Conservation (phyloP, 2,113 vertebrate genomes). For the Capra hircus region DNA sequence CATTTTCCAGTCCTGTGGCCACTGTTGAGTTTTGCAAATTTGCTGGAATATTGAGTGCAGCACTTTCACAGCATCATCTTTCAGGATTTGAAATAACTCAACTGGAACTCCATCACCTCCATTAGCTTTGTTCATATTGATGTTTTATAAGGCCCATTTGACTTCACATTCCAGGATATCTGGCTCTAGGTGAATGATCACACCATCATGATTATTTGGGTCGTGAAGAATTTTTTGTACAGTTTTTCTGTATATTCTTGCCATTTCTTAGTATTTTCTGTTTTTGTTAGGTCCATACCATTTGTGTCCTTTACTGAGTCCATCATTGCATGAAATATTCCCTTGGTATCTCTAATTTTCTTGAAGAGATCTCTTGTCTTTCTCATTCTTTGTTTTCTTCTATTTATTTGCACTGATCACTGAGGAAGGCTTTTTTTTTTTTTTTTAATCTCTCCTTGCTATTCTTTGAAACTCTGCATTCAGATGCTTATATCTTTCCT, state of each 20-base stretch:
- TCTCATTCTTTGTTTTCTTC: neutral
- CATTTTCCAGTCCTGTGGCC: rapidly evolving
- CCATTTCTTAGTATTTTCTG: neutral
- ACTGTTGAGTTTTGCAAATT: neutral
- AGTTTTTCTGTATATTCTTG: neutral
- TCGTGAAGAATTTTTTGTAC: rapidly evolving
- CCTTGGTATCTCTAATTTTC: neutral
- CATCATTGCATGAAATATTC: neutral
- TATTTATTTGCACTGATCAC: neutral
- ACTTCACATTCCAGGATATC: neutral
- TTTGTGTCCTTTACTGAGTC: neutral
- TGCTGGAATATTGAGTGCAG: neutral
- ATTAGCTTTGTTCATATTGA: neutral
- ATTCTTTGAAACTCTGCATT: neutral
- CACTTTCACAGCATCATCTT: neutral
- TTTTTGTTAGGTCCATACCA: neutral
- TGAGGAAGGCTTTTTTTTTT: neutral
- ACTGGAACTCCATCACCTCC: neutral
- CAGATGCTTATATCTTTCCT: too few species aligned
- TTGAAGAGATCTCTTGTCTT: neutral
- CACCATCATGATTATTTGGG: neutral
- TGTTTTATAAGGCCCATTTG: neutral
- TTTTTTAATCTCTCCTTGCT: neutral
- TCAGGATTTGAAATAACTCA: neutral
- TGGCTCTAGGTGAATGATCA: neutral